Conservation (phyloP, 2,113 vertebrate genomes). For the Tragulus kanchil region DNA sequence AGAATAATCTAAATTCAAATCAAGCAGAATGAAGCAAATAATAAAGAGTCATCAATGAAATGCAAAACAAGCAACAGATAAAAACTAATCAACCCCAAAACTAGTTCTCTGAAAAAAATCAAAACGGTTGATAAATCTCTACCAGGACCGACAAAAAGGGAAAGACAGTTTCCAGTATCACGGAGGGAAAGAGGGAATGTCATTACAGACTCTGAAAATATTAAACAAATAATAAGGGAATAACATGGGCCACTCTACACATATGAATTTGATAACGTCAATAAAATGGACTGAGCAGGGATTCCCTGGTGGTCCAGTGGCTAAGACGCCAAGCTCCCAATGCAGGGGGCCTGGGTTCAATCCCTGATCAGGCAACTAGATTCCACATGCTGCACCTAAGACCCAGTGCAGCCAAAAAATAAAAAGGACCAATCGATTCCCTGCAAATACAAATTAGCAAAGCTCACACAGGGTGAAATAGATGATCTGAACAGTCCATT, state of each 20-base stretch:
- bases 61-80: conserved; percentile 29
- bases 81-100: conserved; percentile 6
- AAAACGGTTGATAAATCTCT: conserved; percentile 5
- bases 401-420: too few species aligned
- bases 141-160: not conserved
- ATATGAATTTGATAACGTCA: conserved; percentile 30
- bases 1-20: conserved; percentile 43
- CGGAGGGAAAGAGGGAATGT: not conserved
- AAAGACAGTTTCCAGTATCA: not conserved
- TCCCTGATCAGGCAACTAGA: too few species aligned
- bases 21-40: conserved; percentile 47
- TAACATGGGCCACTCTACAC: not conserved
- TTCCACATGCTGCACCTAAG: too few species aligned
- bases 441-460: conserved; percentile 54
- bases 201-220: not conserved
- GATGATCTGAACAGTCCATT: conserved; percentile 38
- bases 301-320: too few species aligned
- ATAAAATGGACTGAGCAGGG: too few species aligned
- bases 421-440: not conserved
- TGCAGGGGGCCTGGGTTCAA: too few species aligned
- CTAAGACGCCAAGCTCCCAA: too few species aligned
- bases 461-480: conserved; percentile 33
- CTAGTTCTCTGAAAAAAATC: conserved; percentile 22
- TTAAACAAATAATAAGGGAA: not conserved
- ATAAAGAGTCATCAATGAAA: conserved; percentile 44